Evolutionary conservation across 2,888 invertebrate species (phyloP), one percentile per base, ranked within the genome.

Genomic region (Palloptera scutellata): DNA sequence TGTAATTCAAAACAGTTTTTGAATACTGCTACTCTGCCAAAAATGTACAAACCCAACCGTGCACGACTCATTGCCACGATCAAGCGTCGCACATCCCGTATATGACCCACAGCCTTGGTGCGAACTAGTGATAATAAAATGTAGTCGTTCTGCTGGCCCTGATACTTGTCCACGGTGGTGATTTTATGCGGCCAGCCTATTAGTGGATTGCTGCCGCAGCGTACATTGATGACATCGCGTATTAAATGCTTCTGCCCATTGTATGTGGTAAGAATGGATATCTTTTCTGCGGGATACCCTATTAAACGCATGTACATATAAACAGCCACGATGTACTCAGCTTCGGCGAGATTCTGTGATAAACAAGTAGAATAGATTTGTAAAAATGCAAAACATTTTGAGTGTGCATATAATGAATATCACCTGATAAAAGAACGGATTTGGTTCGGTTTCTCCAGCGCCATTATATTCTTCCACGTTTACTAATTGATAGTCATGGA

Each of bases 91-190:
- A 98, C 94, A 86, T 99, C 99, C 43, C 98, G 88, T 72, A 99
- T 88, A 87, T 99, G 99, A 48, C 99, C 99, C n/a, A 99, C 98
- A 0, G 96, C 95, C 80, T 92, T 92, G 0, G 98, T 98, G 71
- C 98, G 89, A 20, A 99, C 99, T 58, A 99, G 86, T 0, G 98
- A 99, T 60, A 99, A 88, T 15, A 99, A 88, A 69, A 99, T 97
- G 80, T 95, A 97, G 86, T 99, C 99, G 85, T 99, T 99, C 86
- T 99, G 99, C 81, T 99, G 99, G 67, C 99, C 99, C 83, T 99
- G 99, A 85, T 97, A 99, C 83, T 98, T 98, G 86, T 99, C 99
- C 17, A 99, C 99, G 0, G 99, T 99, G 0, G 95, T 94, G 40
- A 95, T 91, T 88, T 96, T 97, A 75, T 93, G 91, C 0, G 97